Conservation (phyloP, 1,140 invertebrate species). For the Drosophila kanapiae region DNA sequence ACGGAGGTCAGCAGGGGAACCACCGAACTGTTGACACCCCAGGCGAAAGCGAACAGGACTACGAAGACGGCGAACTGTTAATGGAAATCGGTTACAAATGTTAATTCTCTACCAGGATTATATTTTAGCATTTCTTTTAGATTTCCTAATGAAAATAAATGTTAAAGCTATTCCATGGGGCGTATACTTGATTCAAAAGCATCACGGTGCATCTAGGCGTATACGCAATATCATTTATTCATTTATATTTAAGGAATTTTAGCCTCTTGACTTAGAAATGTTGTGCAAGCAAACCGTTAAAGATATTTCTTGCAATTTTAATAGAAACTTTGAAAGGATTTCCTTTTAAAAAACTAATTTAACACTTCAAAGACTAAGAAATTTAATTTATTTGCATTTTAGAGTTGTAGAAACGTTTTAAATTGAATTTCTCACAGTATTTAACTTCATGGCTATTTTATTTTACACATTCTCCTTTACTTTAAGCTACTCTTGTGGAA, state of each 20-base stretch:
- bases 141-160: no score
- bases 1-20: constrained; percentile 58
- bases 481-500: no score
- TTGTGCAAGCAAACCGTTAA: no score
- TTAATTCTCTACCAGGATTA: neutral
- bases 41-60: constrained; percentile 85
- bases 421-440: neutral
- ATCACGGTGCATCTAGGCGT: neutral
- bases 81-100: neutral
- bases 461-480: neutral
- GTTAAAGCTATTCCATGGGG: no score
- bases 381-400: neutral
- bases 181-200: neutral
- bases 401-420: neutral
- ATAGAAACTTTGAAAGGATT: no score
- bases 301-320: no score
- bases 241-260: no score
- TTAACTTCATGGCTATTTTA: neutral
- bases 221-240: neutral
- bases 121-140: neutral
- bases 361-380: neutral
- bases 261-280: neutral
- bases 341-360: neutral
- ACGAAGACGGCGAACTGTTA: constrained; percentile 84
- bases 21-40: constrained; percentile 73